Conservation (phyloP, 35 echinoderm and acorn worm genomes). For the Hemicentrotus pulcherrimus region DNA sequence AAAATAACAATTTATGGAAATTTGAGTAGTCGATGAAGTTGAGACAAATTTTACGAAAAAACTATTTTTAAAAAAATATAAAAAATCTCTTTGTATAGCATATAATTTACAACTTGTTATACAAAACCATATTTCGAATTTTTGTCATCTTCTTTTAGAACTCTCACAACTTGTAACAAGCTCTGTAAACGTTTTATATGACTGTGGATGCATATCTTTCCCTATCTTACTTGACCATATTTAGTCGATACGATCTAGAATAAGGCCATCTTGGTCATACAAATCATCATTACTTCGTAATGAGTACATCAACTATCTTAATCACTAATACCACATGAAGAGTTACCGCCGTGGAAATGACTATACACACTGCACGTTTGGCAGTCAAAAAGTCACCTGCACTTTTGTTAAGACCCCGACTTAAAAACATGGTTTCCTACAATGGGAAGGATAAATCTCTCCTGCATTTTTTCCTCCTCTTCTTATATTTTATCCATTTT, state of each 20-base stretch:
- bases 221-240: background rate
- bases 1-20: no score
- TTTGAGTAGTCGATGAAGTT: no score
- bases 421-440: slow-evolving; percentile 12
- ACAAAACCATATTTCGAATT: no score
- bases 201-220: background rate
- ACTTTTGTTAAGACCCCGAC: background rate
- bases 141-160: background rate
- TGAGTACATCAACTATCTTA: background rate
- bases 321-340: background rate
- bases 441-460: background rate
- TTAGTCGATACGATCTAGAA: background rate
- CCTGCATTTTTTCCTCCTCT: background rate
- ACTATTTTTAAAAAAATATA: no score
- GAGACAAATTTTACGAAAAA: no score
- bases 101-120: no score
- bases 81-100: no score
- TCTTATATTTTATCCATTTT: background rate
- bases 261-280: background rate
- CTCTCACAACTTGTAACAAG: background rate
- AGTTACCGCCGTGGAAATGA: background rate
- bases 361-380: background rate
- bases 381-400: background rate
- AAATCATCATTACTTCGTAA: background rate
- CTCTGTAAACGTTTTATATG: background rate